These are phyloP conservation scores for Pyrocephalus nanus DNA, from an alignment of 2,797 vertebrate genomes.

Conservation along the genomic window DNA sequence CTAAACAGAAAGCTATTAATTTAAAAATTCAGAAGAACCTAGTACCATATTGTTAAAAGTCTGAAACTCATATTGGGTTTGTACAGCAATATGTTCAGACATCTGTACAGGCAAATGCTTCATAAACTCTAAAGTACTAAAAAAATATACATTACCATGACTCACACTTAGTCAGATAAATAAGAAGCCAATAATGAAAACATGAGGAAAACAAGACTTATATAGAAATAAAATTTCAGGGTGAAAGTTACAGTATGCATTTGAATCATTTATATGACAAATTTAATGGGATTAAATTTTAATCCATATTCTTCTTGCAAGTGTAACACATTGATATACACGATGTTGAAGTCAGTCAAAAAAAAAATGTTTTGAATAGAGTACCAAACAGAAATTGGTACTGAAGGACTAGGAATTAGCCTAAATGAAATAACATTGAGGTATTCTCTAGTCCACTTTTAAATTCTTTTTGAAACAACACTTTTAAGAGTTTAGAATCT, in stretches of 20 bases:
- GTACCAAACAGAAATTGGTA: not conserved
- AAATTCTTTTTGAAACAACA: not conserved
- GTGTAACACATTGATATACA: not conserved
- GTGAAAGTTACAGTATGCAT: not conserved
- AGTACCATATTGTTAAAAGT: constrained; percentile 12
- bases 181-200: not conserved
- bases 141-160: not conserved
- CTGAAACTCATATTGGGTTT: not conserved
- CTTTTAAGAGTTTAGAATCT: not conserved
- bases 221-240: not conserved
- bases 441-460: not conserved
- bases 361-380: not conserved
- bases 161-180: constrained; percentile 28
- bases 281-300: not conserved
- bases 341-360: not conserved
- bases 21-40: not conserved
- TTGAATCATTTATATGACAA: not conserved
- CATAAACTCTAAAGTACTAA: not conserved
- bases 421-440: not conserved
- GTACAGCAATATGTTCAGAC: constrained; percentile 40
- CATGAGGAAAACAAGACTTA: not conserved
- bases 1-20: not conserved
- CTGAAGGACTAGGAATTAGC: not conserved
- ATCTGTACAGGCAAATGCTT: constrained; percentile 45
- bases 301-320: not conserved